Conservation (phyloP, 23 tunicate species). For the Phallusia fumigata region DNA sequence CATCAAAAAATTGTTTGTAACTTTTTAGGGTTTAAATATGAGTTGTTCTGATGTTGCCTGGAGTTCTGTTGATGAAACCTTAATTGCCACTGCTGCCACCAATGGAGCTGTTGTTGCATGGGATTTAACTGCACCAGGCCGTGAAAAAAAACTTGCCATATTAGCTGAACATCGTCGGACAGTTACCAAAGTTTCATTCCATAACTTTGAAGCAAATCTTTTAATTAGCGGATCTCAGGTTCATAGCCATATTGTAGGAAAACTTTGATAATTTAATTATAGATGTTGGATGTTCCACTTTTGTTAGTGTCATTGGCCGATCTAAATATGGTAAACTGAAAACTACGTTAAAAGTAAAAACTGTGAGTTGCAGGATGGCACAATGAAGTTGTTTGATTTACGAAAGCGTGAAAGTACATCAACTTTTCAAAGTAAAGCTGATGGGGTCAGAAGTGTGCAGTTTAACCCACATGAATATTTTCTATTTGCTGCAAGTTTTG, state of each 20-base stretch:
- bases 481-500: constrained; percentile 84
- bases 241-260: too few species aligned
- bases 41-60: constrained; percentile 90
- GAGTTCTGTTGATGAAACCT: constrained; percentile 56
- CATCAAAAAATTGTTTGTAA: too few species aligned
- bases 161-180: constrained; percentile 63
- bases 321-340: too few species aligned
- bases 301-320: too few species aligned
- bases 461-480: constrained; percentile 61
- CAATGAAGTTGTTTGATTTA: constrained; percentile 85
- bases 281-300: too few species aligned
- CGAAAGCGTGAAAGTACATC: constrained; percentile 48
- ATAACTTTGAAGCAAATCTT: constrained; percentile 36
- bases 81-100: constrained; percentile 86
- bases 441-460: constrained; percentile 85
- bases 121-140: constrained; percentile 58
- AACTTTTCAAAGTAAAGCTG: constrained; percentile 48
- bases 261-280: too few species aligned
- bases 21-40: constrained; percentile 65
- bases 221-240: constrained; percentile 85
- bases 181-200: constrained; percentile 69
- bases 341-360: too few species aligned
- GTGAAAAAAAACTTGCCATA: constrained; percentile 58
- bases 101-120: constrained; percentile 81
- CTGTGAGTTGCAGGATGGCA: constrained; percentile 44